Base-by-base conservation (phyloP, 1,140 invertebrate species). In the Propsilocerus akamusi region DNA sequence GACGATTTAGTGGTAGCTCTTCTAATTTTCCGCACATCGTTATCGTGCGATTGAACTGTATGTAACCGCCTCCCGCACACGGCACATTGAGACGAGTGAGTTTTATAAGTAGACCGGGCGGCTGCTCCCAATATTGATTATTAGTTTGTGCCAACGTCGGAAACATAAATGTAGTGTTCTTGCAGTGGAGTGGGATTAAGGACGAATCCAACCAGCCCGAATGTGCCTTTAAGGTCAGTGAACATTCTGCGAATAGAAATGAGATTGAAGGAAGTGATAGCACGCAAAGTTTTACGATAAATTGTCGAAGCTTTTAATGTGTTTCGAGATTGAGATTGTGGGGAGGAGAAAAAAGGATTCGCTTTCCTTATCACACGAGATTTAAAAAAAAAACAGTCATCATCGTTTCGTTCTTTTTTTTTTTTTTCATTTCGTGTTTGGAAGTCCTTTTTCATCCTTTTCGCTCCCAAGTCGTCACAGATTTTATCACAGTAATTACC, bases 81-180 rank as follows among this genome's bases (percentile, higher is more conserved):
- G 75, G 75, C 4, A 78, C 72, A 63, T 79, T 79, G 17, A 79
- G 65, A 47, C 75, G 70, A 37, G 66, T 70, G 0, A 80, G 64
- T 53, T 75, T 72, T 20, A 78, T 56, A 17, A 79, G 67, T 23
- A 78, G 58, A 48, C 74, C 72, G 49, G 70, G 66, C 46, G 59
- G 62, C 23, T 63, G 61, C 22, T 62, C 50, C 7, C 54, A 48
- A 5, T 58, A 57, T 47, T 55, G 54, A 46, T 20, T 25, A n/a
- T n/a, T n/a, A n/a, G n/a, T n/a, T 47, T 22, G 48, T 37, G 37
- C 55, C 53, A 10, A 52, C 32, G 11, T 54, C 10, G 68, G 67
- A 58, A 69, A 69, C 57, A 62, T 62, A 20, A 68, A 53, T 47
- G 59, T 56, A 51, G 67, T 69, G 46, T 68, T 61, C 22, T 53